Evolutionary conservation across 2,888 invertebrate genomes (phyloP).

Genomic region (Geotrupes spiniger): DNA sequence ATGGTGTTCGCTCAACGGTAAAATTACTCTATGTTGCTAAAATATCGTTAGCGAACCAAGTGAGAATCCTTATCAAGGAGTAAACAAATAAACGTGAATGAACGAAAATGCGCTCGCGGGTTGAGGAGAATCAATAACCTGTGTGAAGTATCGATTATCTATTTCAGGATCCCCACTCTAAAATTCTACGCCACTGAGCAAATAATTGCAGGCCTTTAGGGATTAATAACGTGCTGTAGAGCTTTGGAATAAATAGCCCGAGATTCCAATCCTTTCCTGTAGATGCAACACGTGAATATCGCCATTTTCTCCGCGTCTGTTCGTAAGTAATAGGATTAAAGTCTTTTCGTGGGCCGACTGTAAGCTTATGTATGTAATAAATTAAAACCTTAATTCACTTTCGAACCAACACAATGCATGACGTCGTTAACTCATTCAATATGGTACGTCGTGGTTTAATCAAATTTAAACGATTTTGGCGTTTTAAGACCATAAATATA

Average conservation of each 20-base stretch:
- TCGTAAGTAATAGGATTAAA: neutral
- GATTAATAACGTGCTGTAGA: constrained; percentile 43
- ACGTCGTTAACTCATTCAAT: too few relatives aligned
- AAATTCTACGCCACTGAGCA: constrained; percentile 47
- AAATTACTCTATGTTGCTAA: too few relatives aligned
- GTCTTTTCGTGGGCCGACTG: too few relatives aligned
- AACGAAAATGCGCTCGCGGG: neutral
- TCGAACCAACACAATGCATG: too few relatives aligned
- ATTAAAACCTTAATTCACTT: too few relatives aligned
- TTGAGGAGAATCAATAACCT: constrained; percentile 2
- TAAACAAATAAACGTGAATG: neutral
- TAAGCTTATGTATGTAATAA: too few relatives aligned
- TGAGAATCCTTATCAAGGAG: too few relatives aligned
- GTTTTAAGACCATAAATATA: too few relatives aligned
- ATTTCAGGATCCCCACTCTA: constrained; percentile 40
- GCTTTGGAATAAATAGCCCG: constrained; percentile 24
- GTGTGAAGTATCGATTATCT: constrained; percentile 39
- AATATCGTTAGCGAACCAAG: too few relatives aligned
- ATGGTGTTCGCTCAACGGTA: too few relatives aligned
- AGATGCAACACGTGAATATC: constrained; percentile 3
- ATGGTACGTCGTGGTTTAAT: too few relatives aligned
- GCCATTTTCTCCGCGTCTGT: neutral
- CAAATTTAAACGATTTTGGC: too few relatives aligned
- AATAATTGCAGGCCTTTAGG: constrained; percentile 46
- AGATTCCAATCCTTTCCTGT: constrained; percentile 4